Base-by-base conservation (phyloP, 2,113 vertebrate species). In the Diadophis punctatus region DNA sequence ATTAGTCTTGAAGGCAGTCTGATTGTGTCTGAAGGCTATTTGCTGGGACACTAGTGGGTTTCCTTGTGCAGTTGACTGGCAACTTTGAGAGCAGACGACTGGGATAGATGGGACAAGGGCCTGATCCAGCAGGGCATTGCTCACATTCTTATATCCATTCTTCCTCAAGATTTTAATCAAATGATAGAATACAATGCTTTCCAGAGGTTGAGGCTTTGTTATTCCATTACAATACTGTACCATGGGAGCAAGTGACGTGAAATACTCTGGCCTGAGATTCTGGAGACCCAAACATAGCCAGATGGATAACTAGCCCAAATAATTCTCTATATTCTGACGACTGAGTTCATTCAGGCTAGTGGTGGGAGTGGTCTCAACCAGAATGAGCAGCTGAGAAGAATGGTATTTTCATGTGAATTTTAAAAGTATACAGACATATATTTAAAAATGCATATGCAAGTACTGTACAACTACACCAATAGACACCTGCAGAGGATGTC, bases 401-500 rank as follows among this genome's bases (percentile, higher is more conserved):
- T 18, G n/a, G 27, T 11, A 11, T 25, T 93, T 39, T 92, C 52
- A 10, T 90, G n/a, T 60, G 90, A 0, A 0, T 84, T 88, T 56
- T 56, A 20, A 92, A 90, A 52, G 30, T 20, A 10, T 91, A 56
- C 56, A 11, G 56, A 20, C 46, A 23, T 51, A 5, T 34, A 34
- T 56, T 49, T 74, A 49, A 20, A 94, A 90, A 86, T 14, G 90
- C 89, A 56, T 91, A 5, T 90, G 84, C 30, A 86, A 84, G 27
- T 90, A 91, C 0, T 0, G 10, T 25, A 6, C 74, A 43, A 3
- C 90, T 52, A 90, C 63, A 86, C 39, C 0, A 1, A 94, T 87
- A 94, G 30, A 90, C 87, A 90, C 86, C 90, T 93, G 55, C 86
- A 93, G 91, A 90, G 90, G 74, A 58, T 74, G 85, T 85, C 95